Evolutionary conservation across 2,797 vertebrate species (phyloP).

Genomic region (Dromococcyx pavoninus): DNA sequence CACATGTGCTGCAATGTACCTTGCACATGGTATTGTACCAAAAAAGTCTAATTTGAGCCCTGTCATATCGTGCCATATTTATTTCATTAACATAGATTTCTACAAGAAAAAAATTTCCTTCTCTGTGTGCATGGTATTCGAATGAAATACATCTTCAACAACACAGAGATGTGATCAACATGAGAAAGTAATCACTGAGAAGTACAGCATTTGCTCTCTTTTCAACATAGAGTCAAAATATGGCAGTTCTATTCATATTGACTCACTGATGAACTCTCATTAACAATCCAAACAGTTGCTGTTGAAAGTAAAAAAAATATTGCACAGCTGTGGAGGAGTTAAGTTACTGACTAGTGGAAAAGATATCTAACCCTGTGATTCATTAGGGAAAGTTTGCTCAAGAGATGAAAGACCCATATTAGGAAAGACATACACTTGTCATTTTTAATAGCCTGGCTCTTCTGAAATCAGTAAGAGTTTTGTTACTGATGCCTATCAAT

Average conservation of each 20-base stretch:
- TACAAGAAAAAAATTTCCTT: neutral
- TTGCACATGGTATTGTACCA: neutral
- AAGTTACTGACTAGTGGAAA: conserved; percentile 53
- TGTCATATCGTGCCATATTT: neutral
- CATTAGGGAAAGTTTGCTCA: conserved; percentile 66
- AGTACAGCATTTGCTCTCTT: neutral
- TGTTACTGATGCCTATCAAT: neutral
- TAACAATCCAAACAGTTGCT: neutral
- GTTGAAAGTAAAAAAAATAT: conserved; percentile 28
- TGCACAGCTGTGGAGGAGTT: conserved; percentile 50
- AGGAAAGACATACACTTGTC: conserved; percentile 40
- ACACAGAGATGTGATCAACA: neutral
- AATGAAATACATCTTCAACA: neutral
- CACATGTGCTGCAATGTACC: neutral
- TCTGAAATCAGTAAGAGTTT: conserved; percentile 14
- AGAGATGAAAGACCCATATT: conserved; percentile 54
- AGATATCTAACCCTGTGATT: conserved; percentile 56
- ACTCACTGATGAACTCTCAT: neutral
- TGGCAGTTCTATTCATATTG: neutral
- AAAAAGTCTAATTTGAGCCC: neutral
- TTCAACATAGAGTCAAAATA: neutral
- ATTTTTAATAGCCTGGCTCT: conserved; percentile 9
- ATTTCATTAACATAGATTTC: neutral
- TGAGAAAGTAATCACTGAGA: neutral
- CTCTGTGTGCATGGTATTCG: neutral